These are phyloP conservation scores for Drosophila testacea DNA, from an alignment of 2,888 invertebrate species.

Conservation along the genomic window DNA sequence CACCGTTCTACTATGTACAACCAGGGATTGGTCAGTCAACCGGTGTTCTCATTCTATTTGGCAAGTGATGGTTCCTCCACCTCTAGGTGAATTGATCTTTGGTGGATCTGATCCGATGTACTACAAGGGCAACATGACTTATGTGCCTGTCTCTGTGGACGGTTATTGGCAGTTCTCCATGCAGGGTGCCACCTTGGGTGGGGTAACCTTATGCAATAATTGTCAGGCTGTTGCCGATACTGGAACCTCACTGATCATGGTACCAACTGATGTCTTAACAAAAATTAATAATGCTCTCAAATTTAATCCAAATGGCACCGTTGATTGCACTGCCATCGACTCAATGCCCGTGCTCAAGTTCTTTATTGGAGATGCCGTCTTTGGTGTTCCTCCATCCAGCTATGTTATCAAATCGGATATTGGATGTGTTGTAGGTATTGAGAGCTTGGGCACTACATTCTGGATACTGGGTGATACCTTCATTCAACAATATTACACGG, in stretches of 20 bases:
- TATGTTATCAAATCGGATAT: constrained; percentile 89
- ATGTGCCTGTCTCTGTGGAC: constrained; percentile 91
- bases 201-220: constrained; percentile 86
- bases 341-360: constrained; percentile 91
- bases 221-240: constrained; percentile 94
- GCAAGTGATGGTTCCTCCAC: constrained; percentile 89
- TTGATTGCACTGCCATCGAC: constrained; percentile 91
- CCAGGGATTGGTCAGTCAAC: constrained; percentile 89
- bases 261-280: constrained; percentile 20
- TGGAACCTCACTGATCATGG: constrained; percentile 96
- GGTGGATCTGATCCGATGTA: constrained; percentile 96
- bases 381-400: constrained; percentile 91
- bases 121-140: constrained; percentile 88
- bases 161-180: constrained; percentile 98
- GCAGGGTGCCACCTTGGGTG: constrained; percentile 88
- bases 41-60: constrained; percentile 97
- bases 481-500: constrained; percentile 96
- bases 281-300: neutral
- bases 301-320: constrained; percentile 68
- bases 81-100: constrained; percentile 93
- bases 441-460: constrained; percentile 89
- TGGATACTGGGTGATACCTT: constrained; percentile 99
- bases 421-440: constrained; percentile 96
- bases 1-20: constrained; percentile 95
- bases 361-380: constrained; percentile 89